phyloP scores from a whole-genome alignment of 2,797 vertebrate genomes.

The Hyperoplus immaculatus region DNA sequence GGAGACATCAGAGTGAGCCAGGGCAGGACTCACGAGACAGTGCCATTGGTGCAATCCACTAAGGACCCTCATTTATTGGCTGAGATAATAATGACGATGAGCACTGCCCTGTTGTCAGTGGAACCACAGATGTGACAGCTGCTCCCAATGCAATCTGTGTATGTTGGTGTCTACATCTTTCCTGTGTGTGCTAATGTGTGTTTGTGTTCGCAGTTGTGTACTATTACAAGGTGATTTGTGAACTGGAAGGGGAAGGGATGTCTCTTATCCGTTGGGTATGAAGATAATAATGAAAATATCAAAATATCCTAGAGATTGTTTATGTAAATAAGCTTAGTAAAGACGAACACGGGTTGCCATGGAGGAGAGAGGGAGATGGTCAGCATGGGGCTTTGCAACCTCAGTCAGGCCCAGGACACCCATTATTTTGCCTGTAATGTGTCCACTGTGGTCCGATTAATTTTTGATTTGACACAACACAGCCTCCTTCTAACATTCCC shows the following conservation, averaged over 20 bases:
- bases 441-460: slow-evolving; percentile 23
- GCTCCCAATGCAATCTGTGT: slow-evolving; percentile 32
- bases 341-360: slow-evolving; percentile 85
- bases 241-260: slow-evolving; percentile 15
- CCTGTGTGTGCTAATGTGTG: not conserved
- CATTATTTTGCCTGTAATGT: slow-evolving; percentile 41
- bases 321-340: slow-evolving; percentile 86
- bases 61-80: slow-evolving; percentile 56
- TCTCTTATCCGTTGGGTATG: slow-evolving; percentile 46
- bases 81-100: slow-evolving; percentile 60
- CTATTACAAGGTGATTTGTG: slow-evolving; percentile 17
- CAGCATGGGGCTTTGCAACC: slow-evolving; percentile 67
- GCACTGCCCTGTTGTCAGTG: slow-evolving; percentile 53
- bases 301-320: slow-evolving; percentile 80
- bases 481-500: not conserved
- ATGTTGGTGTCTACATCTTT: slow-evolving; percentile 11
- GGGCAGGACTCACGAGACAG: slow-evolving; percentile 26
- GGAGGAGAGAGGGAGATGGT: slow-evolving; percentile 78
- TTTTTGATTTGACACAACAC: slow-evolving; percentile 35
- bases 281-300: slow-evolving; percentile 85
- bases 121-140: slow-evolving; percentile 65
- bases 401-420: slow-evolving; percentile 31
- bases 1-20: slow-evolving; percentile 27
- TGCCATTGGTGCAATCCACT: slow-evolving; percentile 47
- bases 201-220: slow-evolving; percentile 12